These are phyloP conservation scores for Hoplias malabaricus DNA, from an alignment of 2,113 vertebrate species.

Conservation along the genomic window DNA sequence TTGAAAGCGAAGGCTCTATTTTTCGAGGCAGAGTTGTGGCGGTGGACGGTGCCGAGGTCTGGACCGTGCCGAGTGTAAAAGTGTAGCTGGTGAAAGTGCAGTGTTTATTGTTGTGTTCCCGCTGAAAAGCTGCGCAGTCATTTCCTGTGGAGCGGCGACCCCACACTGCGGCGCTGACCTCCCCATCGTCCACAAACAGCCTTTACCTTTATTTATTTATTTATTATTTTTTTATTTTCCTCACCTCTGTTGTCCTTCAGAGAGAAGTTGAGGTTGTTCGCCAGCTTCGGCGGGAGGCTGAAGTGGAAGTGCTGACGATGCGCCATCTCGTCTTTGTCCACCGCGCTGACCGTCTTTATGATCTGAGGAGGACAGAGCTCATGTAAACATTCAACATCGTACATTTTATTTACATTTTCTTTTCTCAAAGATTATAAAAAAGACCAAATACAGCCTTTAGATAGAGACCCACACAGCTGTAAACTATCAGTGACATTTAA, in stretches of 20 bases:
- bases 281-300: conserved; percentile 86
- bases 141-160: too few species aligned
- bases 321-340: conserved; percentile 92
- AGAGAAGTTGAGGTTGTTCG: conserved; percentile 95
- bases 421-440: too few species aligned
- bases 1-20: too few species aligned
- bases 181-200: background rate
- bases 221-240: conserved; percentile 31
- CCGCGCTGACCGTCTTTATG: conserved; percentile 85
- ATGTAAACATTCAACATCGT: too few species aligned
- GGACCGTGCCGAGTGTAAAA: background rate
- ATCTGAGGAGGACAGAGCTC: conserved; percentile 55
- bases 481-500: too few species aligned
- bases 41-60: too few species aligned
- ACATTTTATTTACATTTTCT: too few species aligned
- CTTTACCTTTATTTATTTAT: background rate
- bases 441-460: too few species aligned
- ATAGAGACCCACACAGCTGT: too few species aligned
- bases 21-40: background rate
- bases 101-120: too few species aligned
- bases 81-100: background rate
- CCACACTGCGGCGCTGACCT: too few species aligned
- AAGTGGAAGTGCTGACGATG: conserved; percentile 91
- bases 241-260: conserved; percentile 92
- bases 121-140: too few species aligned